These are phyloP conservation scores for Zygaena filipendulae DNA, from an alignment of 2,888 invertebrate species.

Conservation along the genomic window DNA sequence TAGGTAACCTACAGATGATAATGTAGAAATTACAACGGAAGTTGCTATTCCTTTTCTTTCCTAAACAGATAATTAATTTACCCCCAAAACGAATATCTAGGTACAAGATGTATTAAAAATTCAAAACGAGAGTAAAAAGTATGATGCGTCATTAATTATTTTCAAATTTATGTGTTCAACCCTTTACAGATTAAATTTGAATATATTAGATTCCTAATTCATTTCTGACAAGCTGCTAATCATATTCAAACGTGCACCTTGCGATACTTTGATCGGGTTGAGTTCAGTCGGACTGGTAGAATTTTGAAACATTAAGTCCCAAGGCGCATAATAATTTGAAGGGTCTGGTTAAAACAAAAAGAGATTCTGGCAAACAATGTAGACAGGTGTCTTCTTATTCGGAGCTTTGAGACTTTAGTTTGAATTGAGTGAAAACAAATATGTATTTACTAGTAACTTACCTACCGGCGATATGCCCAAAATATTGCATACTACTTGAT, in stretches of 20 bases:
- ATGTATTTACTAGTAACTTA: conserved; percentile 7
- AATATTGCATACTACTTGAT: too few relatives aligned
- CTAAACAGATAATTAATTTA: too few relatives aligned
- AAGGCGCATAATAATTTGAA: conserved; percentile 41
- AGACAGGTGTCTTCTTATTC: conserved; percentile 34
- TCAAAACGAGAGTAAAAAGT: conserved; percentile 5
- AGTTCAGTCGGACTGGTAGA: conserved; percentile 46
- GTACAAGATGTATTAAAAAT: too few relatives aligned
- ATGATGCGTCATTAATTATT: conserved; percentile 23
- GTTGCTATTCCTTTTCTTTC: too few relatives aligned
- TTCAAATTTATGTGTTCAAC: conserved; percentile 36
- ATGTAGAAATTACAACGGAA: too few relatives aligned
- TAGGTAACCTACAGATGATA: too few relatives aligned
- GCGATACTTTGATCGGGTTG: conserved; percentile 47
- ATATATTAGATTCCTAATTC: conserved; percentile 53
- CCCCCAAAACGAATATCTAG: too few relatives aligned
- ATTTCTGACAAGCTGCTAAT: conserved; percentile 68
- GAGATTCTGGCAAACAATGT: conserved; percentile 40
- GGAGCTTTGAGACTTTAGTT: too few relatives aligned
- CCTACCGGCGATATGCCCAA: background rate
- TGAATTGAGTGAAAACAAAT: too few relatives aligned
- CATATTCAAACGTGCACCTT: conserved; percentile 64
- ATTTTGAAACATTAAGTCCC: conserved; percentile 47
- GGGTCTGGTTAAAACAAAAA: conserved; percentile 38
- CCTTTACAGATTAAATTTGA: conserved; percentile 52